Percentiles rank a stretch among this genome's conserved stretches.
phyloP scores from a whole-genome alignment of 2,888 invertebrate species.

The Macrophya alboannulata region DNA sequence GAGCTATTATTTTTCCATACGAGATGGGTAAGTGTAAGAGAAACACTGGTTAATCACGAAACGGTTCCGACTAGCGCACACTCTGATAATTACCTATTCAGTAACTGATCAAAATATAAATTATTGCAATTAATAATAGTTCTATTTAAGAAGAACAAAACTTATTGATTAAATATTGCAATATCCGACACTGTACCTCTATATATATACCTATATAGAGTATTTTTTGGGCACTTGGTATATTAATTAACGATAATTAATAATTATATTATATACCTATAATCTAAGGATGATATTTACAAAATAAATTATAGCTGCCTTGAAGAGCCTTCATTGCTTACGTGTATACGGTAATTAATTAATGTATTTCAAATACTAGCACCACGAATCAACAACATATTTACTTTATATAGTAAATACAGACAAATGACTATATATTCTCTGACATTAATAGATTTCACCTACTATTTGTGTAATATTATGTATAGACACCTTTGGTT shows the following conservation, averaged over 20 bases:
- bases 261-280: not conserved
- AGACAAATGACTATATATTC: conserved; percentile 23
- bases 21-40: conserved; percentile 23
- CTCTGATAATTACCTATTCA: conserved; percentile 70
- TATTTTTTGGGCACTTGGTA: conserved; percentile 51
- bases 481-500: conserved; percentile 35
- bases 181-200: conserved; percentile 54
- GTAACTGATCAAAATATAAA: conserved; percentile 63
- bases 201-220: conserved; percentile 8
- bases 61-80: conserved; percentile 76
- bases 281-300: conserved; percentile 57
- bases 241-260: conserved; percentile 31
- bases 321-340: conserved; percentile 62
- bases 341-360: conserved; percentile 51
- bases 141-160: conserved; percentile 14
- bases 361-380: conserved; percentile 39
- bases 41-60: conserved; percentile 66
- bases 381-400: conserved; percentile 54
- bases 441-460: conserved; percentile 1
- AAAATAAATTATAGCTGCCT: conserved; percentile 61
- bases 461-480: not conserved
- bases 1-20: not conserved
- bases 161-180: conserved; percentile 47
- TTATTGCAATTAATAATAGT: conserved; percentile 55
- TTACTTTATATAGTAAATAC: conserved; percentile 36